Evolutionary conservation across 2,888 invertebrate species (phyloP), one percentile per base, ranked within the genome.

Genomic region (Cyrtodaria siliqua): DNA sequence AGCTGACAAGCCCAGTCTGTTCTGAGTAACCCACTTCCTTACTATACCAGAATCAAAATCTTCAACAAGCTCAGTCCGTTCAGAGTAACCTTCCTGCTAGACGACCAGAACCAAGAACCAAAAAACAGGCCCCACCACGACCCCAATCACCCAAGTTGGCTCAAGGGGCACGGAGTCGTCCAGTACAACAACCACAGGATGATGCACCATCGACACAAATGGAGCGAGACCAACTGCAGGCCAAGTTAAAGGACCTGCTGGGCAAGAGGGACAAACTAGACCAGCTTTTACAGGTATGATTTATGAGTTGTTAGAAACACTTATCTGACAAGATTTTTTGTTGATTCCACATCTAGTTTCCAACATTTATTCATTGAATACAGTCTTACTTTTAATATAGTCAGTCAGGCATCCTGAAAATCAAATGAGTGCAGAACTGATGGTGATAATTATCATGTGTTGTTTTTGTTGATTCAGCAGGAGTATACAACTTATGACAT

Each of bases 211-310:
- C 44, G 4, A 20, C 56, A 23, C 33, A 56, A n/a, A 80, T 84
- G 55, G 78, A 75, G 26, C 79, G 76, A 57, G 84, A 85, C 47
- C 86, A 90, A 61, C 83, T 92, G 27, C 79, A 90, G 61, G 82
- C 83, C 68, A 91, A 90, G 68, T 82, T 92, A 27, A 68, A 83
- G 29, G 89, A 91, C 16, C 80, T 92, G 24, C 90, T 92, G 73
- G 83, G 87, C 50, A 92, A 92, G 82, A 91, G 91, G 74, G 80
- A 82, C 8, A 75, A 90, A 38, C 76, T 92, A 29, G 81, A 84
- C 27, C 88, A 91, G 56, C 83, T 92, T 16, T 87, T 92, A 33
- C 33, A 33, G 33, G 33, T n/a, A n/a, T n/a, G n/a, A n/a, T n/a
- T n/a, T n/a, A n/a, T n/a, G n/a, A n/a, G n/a, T n/a, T n/a, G n/a